Conservation (phyloP, 2,797 vertebrate genomes). For the Schizopygopsis pylzovi region DNA sequence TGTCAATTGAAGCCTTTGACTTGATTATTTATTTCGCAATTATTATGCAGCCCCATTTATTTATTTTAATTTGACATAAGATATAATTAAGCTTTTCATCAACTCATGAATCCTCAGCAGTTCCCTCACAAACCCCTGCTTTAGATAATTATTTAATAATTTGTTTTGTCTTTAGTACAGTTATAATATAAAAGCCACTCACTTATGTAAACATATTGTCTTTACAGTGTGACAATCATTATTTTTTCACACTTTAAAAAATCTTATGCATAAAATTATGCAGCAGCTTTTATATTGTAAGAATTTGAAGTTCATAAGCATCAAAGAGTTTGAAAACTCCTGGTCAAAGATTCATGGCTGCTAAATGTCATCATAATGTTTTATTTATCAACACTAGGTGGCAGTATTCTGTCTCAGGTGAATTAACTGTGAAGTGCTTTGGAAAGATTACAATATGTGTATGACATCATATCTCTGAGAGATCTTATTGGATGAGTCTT, state of each 20-base stretch:
- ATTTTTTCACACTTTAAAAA: not conserved
- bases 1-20: not conserved
- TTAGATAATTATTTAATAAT: not conserved
- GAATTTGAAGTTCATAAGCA: not conserved
- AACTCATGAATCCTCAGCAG: not conserved
- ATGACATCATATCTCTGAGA: slow-evolving; percentile 45
- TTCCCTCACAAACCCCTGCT: not conserved
- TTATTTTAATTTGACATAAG: not conserved
- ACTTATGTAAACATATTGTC: not conserved
- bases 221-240: not conserved
- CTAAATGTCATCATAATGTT: not conserved
- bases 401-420: slow-evolving; percentile 48
- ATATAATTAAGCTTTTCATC: not conserved
- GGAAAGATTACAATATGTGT: not conserved
- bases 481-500: slow-evolving; percentile 21
- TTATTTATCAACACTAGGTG: slow-evolving; percentile 54
- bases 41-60: not conserved
- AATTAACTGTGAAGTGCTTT: not conserved
- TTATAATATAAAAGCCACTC: not conserved
- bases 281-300: not conserved
- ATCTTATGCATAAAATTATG: not conserved
- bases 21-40: not conserved
- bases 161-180: not conserved
- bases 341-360: not conserved
- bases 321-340: not conserved